phyloP scores from a whole-genome alignment of 1,140 invertebrate genomes.

The Euura lappo region DNA sequence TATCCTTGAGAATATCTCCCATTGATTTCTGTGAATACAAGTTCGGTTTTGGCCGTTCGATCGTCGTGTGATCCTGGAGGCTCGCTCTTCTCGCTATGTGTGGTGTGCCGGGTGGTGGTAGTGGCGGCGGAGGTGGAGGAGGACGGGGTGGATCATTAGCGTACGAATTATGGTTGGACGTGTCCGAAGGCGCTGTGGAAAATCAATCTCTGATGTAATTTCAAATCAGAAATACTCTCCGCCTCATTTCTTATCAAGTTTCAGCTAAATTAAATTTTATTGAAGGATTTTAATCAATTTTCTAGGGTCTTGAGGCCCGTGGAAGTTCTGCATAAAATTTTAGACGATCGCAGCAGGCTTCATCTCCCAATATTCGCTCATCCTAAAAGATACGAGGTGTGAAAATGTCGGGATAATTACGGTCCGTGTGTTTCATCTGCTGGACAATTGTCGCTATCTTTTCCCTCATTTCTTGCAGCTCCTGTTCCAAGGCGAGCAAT shows the following conservation, averaged over 20 bases:
- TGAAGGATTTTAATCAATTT: no score
- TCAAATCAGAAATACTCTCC: background rate
- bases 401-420: constrained; percentile 26
- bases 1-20: constrained; percentile 52
- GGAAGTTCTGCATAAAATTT: no score
- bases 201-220: constrained; percentile 33
- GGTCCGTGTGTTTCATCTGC: constrained; percentile 41
- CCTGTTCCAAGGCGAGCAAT: constrained; percentile 55
- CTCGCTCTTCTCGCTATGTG: constrained; percentile 56
- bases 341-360: no score
- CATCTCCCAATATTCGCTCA: no score
- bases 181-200: constrained; percentile 23
- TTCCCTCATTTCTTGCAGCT: constrained; percentile 56
- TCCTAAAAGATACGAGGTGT: no score
- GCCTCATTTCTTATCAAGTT: no score
- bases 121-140: constrained; percentile 46
- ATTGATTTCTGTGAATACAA: constrained; percentile 49
- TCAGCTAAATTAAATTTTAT: no score
- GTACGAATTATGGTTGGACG: background rate
- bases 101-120: constrained; percentile 53
- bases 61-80: constrained; percentile 55
- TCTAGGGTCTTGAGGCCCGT: no score
- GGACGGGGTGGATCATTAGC: background rate
- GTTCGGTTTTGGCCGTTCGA: constrained; percentile 47
- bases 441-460: constrained; percentile 57